Evolutionary conservation across 2,888 invertebrate species (phyloP).

Genomic region (Margaritifera margaritifera): DNA sequence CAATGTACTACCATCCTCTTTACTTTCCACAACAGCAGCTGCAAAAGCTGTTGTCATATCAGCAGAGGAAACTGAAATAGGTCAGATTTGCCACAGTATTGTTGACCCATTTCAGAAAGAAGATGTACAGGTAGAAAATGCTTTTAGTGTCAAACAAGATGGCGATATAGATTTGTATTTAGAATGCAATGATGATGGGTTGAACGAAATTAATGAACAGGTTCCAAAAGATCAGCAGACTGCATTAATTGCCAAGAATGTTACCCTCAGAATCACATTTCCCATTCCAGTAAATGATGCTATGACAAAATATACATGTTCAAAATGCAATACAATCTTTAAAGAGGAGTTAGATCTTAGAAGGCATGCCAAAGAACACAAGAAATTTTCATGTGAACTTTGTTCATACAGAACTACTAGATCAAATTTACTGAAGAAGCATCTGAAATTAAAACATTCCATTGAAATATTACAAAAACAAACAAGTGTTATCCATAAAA

Average conservation of each 20-base stretch:
- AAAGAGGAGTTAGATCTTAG: conserved; percentile 23
- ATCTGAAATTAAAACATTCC: too few species aligned
- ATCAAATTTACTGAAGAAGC: too few species aligned
- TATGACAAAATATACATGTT: conserved; percentile 6
- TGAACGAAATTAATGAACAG: conserved; percentile 7
- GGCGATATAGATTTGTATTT: conserved; percentile 20
- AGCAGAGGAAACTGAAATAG: neutral
- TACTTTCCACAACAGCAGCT: too few species aligned
- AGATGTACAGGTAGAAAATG: too few species aligned
- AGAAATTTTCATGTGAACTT: conserved; percentile 2
- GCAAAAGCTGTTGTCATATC: neutral
- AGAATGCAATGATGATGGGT: conserved; percentile 42
- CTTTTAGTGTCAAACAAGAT: too few species aligned
- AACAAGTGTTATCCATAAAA: neutral
- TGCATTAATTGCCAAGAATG: conserved; percentile 27
- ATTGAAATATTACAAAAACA: neutral
- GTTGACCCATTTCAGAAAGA: conserved; percentile 3
- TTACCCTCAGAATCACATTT: conserved; percentile 29
- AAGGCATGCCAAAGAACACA: conserved; percentile 20
- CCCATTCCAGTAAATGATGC: conserved; percentile 10
- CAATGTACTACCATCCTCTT: too few species aligned
- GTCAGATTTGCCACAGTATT: conserved; percentile 6
- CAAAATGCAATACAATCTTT: conserved; percentile 13
- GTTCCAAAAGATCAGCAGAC: conserved; percentile 3
- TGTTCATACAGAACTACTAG: too few species aligned